These are phyloP conservation scores for Malurus cyaneus DNA, from an alignment of 2,113 vertebrate species.

Conservation along the genomic window DNA sequence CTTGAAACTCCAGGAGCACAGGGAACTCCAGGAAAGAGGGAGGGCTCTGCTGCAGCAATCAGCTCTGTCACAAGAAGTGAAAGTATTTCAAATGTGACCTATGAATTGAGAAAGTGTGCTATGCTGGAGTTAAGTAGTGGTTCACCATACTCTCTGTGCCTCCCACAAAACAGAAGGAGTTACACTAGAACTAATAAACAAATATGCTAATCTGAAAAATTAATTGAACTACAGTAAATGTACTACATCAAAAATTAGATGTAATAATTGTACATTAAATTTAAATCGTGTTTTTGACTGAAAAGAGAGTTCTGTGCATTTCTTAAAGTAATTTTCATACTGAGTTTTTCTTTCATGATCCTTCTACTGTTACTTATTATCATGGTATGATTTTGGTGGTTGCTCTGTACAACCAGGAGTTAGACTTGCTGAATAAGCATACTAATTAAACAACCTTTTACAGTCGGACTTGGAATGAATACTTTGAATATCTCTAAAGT, in stretches of 20 bases:
- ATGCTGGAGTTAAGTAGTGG: neutral
- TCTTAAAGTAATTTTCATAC: neutral
- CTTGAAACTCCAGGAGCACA: neutral
- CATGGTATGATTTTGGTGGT: neutral
- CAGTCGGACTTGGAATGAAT: neutral
- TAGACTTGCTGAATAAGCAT: neutral
- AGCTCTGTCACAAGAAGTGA: neutral
- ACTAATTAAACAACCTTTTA: neutral
- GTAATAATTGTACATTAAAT: neutral
- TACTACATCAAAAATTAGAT: too few relatives aligned
- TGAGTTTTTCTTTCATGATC: neutral
- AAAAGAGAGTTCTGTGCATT: neutral
- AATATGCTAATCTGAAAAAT: neutral
- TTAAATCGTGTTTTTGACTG: neutral
- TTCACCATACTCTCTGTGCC: neutral
- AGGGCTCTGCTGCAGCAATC: neutral
- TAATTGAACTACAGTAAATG: neutral
- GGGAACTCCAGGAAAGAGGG: neutral
- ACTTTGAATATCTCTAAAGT: neutral
- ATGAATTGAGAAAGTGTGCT: neutral
- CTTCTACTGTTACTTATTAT: neutral
- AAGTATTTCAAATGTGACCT: neutral
- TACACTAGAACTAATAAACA: neutral
- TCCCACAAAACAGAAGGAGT: neutral
- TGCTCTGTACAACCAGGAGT: neutral